Percentiles rank a stretch among this genome's conserved stretches.
These are phyloP conservation scores for Trematocara macrostoma DNA, from an alignment of 2,113 vertebrate species.

Conservation along the genomic window DNA sequence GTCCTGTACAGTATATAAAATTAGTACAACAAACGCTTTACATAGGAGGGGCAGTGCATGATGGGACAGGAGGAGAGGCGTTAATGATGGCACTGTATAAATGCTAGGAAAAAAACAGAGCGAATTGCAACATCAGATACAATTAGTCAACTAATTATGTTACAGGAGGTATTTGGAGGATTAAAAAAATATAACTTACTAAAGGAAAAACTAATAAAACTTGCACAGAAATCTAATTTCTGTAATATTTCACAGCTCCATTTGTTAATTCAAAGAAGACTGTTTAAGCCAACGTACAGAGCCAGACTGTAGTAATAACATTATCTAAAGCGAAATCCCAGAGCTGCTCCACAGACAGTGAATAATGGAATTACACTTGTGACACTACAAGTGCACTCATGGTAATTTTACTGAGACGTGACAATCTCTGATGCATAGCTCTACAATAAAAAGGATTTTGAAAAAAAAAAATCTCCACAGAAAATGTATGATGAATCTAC, in stretches of 20 bases:
- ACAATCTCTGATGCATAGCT: neutral
- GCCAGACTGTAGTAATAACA: neutral
- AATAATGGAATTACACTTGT: conserved; percentile 2
- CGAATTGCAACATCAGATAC: neutral
- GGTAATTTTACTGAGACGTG: neutral
- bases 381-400: neutral
- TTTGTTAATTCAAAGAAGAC: conserved; percentile 7
- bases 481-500: neutral
- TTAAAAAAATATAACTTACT: neutral
- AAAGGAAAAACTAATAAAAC: conserved; percentile 5
- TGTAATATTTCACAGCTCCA: conserved; percentile 1
- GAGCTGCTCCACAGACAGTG: neutral
- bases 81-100: conserved; percentile 18
- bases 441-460: neutral
- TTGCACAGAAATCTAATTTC: neutral
- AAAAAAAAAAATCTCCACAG: neutral
- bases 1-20: conserved; percentile 73
- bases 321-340: conserved; percentile 6
- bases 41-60: conserved; percentile 38
- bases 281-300: neutral
- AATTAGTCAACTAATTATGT: conserved; percentile 16
- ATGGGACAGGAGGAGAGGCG: neutral
- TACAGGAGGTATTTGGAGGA: conserved; percentile 4
- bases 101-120: conserved; percentile 14
- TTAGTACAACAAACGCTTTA: conserved; percentile 62